These are phyloP conservation scores for Drosophila subsilvestris DNA, from an alignment of 2,888 invertebrate genomes.

Conservation along the genomic window DNA sequence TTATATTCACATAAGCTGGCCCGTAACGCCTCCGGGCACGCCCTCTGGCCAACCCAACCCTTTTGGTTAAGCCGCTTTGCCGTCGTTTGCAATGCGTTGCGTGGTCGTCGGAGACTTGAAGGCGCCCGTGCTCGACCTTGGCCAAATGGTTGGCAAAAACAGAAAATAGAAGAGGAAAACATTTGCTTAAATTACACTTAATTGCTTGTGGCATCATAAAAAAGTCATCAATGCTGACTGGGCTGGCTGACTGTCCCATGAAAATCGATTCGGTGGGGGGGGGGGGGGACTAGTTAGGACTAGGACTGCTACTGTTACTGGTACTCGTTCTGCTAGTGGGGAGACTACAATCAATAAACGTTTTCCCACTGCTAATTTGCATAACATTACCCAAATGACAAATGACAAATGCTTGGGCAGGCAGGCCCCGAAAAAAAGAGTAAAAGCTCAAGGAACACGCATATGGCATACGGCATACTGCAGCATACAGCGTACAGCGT, in stretches of 20 bases:
- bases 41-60: conserved; percentile 30
- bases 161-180: conserved; percentile 6
- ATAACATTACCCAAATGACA: conserved; percentile 57
- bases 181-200: conserved; percentile 54
- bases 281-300: too few relatives aligned
- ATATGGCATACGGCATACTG: conserved; percentile 37
- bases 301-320: background rate
- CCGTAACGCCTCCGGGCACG: conserved; percentile 28
- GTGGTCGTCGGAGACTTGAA: conserved; percentile 48
- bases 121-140: conserved; percentile 54
- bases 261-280: conserved; percentile 54
- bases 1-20: conserved; percentile 38
- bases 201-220: conserved; percentile 57
- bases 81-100: conserved; percentile 12
- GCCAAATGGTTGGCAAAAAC: conserved; percentile 41
- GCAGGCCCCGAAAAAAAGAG: conserved; percentile 25
- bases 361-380: conserved; percentile 41
- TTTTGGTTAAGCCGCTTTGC: conserved; percentile 26
- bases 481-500: conserved; percentile 17
- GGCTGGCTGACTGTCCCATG: conserved; percentile 12
- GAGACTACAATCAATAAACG: conserved; percentile 33
- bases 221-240: conserved; percentile 28
- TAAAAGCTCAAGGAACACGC: conserved; percentile 55
- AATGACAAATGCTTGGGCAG: conserved; percentile 59
- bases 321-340: background rate